Evolutionary conservation across 2,113 vertebrate genomes (phyloP), one percentile per base, ranked within the genome.

Genomic region (Otolemur garnettii): DNA sequence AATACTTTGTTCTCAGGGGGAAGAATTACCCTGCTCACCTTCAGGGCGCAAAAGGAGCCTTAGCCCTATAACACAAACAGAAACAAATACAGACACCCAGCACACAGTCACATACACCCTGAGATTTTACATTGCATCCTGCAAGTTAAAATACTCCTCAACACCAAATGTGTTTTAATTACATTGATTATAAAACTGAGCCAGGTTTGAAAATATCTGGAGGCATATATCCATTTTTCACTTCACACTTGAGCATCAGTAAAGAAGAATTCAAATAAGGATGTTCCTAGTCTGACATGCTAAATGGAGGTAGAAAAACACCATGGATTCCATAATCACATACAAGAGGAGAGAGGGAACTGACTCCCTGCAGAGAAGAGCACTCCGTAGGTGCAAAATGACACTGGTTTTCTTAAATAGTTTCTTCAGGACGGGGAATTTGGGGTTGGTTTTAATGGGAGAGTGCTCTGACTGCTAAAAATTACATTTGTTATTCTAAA

Each of bases 201-300:
- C 26, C 95, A 89, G 93, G 75, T 50, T 72, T 91, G 77, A 96
- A 97, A 96, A 97, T 66, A 53, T 55, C 91, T 72, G 28, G 93
- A 97, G 97, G 82, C 35, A 92, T 22, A 53, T 60, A 93, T 55
- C 24, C 75, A 95, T 96, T 81, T 71, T 85, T 81, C 88, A 96
- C 24, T 72, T 86, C 45, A 45, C 74, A 60, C 87, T 87, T 88
- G 50, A 97, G 45, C 38, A 91, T 57, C 68, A 18, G 38, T 87
- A 96, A 24, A 95, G 69, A 96, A 96, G 53, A 94, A 91, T 82
- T 15, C 13, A 42, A 13, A 93, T 81, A 87, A 94, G 92, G 93
- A 85, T 71, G 14, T 9, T 82, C 68, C n/a, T 93, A 7, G 22
- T 96, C 97, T 96, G 78, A 97, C 95, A 91, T 94, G 30, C 38